phyloP scores from a whole-genome alignment of 2,797 vertebrate genomes.

The Rousettus madagascariensis region DNA sequence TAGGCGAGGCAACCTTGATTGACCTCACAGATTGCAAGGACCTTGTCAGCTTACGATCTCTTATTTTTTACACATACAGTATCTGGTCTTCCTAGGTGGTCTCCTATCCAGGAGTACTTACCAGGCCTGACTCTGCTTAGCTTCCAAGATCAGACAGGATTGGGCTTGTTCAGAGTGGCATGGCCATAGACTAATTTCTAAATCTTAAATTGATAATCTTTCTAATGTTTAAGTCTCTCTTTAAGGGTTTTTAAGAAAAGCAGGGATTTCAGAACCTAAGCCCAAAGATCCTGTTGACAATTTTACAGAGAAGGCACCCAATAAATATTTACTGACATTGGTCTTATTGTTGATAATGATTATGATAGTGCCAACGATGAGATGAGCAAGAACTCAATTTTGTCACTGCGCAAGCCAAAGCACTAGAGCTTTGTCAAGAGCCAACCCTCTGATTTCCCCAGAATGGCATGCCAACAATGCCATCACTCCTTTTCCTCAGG shows the following conservation, averaged over 20 bases:
- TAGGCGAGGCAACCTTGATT: too few species aligned
- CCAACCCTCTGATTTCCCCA: not conserved
- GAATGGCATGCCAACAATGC: not conserved
- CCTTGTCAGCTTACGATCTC: too few species aligned
- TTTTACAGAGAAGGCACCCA: not conserved
- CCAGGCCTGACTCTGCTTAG: too few species aligned
- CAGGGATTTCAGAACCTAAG: not conserved
- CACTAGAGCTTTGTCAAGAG: not conserved
- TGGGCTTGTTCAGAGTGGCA: too few species aligned
- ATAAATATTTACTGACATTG: not conserved
- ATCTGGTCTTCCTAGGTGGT: too few species aligned
- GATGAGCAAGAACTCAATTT: not conserved
- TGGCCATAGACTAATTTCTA: not conserved
- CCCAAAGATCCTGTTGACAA: constrained; percentile 24
- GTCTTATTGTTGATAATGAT: not conserved
- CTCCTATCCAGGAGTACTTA: too few species aligned
- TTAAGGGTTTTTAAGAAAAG: not conserved
- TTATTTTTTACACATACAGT: too few species aligned
- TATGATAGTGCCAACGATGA: not conserved
- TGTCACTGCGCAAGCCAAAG: not conserved
- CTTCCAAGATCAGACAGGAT: too few species aligned
- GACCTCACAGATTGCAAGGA: too few species aligned
- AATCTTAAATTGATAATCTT: not conserved
- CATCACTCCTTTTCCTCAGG: not conserved
- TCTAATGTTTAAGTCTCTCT: not conserved